Evolutionary conservation across 1,140 invertebrate species (phyloP).

Genomic region (Cryptotermes secundus): DNA sequence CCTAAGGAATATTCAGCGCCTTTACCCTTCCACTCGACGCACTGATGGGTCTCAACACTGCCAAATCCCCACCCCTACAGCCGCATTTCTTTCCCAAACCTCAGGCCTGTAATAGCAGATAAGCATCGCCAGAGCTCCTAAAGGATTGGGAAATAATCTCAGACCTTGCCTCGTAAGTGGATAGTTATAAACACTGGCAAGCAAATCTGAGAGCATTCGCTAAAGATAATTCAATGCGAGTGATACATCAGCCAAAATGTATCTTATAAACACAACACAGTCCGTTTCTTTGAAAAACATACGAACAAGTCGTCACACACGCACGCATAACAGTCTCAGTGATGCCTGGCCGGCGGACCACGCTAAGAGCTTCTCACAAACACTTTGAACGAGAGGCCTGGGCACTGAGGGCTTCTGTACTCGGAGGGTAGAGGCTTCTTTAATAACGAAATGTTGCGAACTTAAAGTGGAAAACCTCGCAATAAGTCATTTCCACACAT

Average conservation of each 20-base stretch:
- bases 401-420: not conserved
- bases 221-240: not conserved
- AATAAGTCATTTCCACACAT: not conserved
- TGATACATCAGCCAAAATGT: not conserved
- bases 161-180: too few species aligned
- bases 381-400: not conserved
- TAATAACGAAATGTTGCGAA: not conserved
- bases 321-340: not conserved
- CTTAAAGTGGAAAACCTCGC: not conserved
- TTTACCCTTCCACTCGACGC: too few species aligned
- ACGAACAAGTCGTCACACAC: not conserved
- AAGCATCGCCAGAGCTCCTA: too few species aligned
- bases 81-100: too few species aligned
- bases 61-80: too few species aligned
- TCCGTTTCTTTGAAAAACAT: not conserved
- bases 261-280: not conserved
- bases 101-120: too few species aligned
- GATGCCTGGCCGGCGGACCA: too few species aligned
- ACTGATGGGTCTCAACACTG: too few species aligned
- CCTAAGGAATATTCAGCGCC: too few species aligned
- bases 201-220: not conserved
- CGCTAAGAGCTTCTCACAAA: not conserved
- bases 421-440: not conserved
- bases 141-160: too few species aligned
- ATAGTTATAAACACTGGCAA: too few species aligned